Base-by-base conservation (phyloP, 2,888 invertebrate genomes). In the Macroteleia sp. region DNA sequence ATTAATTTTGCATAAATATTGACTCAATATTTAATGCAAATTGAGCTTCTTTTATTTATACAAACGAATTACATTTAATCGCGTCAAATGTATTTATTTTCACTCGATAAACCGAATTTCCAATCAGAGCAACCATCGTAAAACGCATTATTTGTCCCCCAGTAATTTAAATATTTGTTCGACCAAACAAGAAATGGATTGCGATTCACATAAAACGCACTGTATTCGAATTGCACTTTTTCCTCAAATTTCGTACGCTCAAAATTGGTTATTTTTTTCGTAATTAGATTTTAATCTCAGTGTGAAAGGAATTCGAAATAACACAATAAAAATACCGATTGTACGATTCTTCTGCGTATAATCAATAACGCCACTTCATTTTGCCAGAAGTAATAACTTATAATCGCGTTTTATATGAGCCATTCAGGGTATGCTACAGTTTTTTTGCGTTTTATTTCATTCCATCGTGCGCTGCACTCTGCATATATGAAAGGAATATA, bases 401-500 rank as follows among this genome's bases (percentile, higher is more conserved):
- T 59, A 59, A 59, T 59, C 32, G 14, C 57, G 44, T 59, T 59
- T 44, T 42, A 12, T 20, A 12, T 22, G 57, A 41, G 44, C 14
- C 14, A 32, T 19, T 20, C 32, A 20, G 12, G 19, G 12, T 20
- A 19, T 44, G 17, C 32, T 32, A 57, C 57, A 57, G 44, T 41
- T 32, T 57, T 36, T 32, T 8, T 9, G 14, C 19, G 14, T 57
- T 42, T 42, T 44, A 44, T 57, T 57, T 57, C 32, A 28, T 56
- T 41, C 36, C n/a, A 30, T 10, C 28, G 41, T 28, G 19, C 17
- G 41, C 56, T 36, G 30, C 42, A 39, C 42, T 28, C 42, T 57
- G 42, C 42, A 57, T 57, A 42, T 57, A 42, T 57, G 30, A 59
- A n/a, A n/a, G n/a, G 42, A 44, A 28, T 59, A 59, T 30, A 44